Evolutionary conservation across 2,888 invertebrate species (phyloP).

Genomic region (Candidula unifasciata): DNA sequence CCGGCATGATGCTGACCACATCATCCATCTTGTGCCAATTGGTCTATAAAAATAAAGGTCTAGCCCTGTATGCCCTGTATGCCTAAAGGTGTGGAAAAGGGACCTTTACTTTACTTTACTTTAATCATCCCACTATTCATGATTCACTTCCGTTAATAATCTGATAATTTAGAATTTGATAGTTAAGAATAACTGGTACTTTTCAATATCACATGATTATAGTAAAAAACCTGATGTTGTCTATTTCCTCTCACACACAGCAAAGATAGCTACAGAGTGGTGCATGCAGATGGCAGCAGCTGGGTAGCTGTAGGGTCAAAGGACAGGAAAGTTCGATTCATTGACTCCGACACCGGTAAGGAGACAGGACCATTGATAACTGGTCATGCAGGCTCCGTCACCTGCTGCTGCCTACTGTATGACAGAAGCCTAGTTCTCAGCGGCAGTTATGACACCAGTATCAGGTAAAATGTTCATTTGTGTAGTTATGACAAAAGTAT

Average conservation of each 20-base stretch:
- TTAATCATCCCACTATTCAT: too few species aligned
- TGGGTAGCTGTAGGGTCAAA: constrained; percentile 75
- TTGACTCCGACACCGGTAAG: constrained; percentile 69
- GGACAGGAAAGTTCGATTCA: constrained; percentile 71
- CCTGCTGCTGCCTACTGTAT: constrained; percentile 72
- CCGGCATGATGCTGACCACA: too few species aligned
- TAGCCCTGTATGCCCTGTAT: too few species aligned
- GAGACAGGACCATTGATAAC: constrained; percentile 69
- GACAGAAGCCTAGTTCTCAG: constrained; percentile 71
- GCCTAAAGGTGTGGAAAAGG: too few species aligned
- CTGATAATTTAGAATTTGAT: too few species aligned
- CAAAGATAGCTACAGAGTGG: constrained; percentile 71
- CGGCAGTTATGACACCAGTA: constrained; percentile 78
- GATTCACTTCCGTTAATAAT: too few species aligned
- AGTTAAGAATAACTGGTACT: too few species aligned
- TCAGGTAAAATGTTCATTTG: constrained; percentile 64
- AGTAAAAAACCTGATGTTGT: too few species aligned
- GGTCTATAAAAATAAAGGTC: too few species aligned
- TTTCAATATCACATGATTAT: too few species aligned
- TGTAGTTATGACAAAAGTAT: neutral
- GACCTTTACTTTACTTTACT: too few species aligned
- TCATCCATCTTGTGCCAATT: too few species aligned
- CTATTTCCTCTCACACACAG: constrained; percentile 56
- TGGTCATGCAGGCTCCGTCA: constrained; percentile 77
- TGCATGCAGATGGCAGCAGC: constrained; percentile 75